Evolutionary conservation across 2,797 vertebrate genomes (phyloP), one percentile per base, ranked within the genome.

Genomic region (Megalops cyprinoides): DNA sequence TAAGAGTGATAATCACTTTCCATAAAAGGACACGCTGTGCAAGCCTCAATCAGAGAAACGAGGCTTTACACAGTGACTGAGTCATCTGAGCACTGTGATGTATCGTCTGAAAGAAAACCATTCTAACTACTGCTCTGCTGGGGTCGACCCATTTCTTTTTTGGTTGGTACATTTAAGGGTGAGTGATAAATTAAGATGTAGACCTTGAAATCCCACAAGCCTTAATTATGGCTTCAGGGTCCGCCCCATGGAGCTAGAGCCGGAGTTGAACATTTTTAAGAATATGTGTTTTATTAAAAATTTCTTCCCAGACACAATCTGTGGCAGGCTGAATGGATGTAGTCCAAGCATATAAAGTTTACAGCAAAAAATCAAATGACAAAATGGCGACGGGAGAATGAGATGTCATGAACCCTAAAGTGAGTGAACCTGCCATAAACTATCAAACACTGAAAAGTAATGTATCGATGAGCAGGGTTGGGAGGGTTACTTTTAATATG

Each of bases 291-390:
- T 74, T 15, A 10, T n/a, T 44, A 44, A 20, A 44, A 73, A 25
- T 9, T 4, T 15, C 44, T 48, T 74, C 42, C 25, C 46, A 15
- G 44, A 31, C 10, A 73, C 46, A 48, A 39, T 12, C 9, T 49
- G 12, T 49, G n/a, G n/a, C 2, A 23, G 2, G 25, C 23, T 74
- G n/a, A 23, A 49, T 60, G 46, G 28, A 48, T 23, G 71, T 71
- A 14, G 48, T 25, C 25, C 62, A 31, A 65, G 62, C 31, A 4
- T 37, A 31, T 23, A 1, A 6, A 31, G 8, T 65, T 65, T 18
- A 31, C 31, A 34, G 62, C 62, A 65, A 73, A 74, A 74, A 15
- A 49, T 46, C 23, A 49, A 74, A 74, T 12, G 37, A 71, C 14
- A 74, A 31, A 1, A 2, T 49, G 28, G n/a, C 14, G 71, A 48